Conservation (phyloP, 2,888 invertebrate genomes). For the Neoscelio sp. region DNA sequence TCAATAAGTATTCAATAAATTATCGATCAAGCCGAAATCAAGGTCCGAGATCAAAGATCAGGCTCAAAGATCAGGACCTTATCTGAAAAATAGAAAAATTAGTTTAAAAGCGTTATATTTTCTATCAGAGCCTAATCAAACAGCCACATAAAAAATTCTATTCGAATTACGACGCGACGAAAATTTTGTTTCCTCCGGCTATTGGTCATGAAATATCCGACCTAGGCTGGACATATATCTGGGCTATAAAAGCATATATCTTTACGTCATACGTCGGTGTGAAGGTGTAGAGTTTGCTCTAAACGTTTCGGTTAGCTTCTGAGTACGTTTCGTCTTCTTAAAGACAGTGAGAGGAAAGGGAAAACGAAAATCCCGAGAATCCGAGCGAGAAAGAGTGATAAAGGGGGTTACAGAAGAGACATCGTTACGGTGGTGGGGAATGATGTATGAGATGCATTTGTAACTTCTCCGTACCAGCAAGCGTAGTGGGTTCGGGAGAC, state of each 20-base stretch:
- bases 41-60: too few relatives aligned
- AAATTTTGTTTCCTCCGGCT: conserved; percentile 1
- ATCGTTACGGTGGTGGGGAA: conserved; percentile 55
- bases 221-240: too few relatives aligned
- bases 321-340: conserved; percentile 42
- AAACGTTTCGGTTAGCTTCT: conserved; percentile 52
- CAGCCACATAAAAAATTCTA: too few relatives aligned
- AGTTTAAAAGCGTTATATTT: too few relatives aligned
- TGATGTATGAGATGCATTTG: conserved; percentile 77
- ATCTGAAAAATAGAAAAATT: too few relatives aligned
- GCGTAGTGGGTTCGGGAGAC: conserved; percentile 49
- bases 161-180: too few relatives aligned
- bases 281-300: conserved; percentile 52
- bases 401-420: conserved; percentile 53
- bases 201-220: too few relatives aligned
- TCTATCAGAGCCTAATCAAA: too few relatives aligned
- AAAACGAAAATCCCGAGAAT: conserved; percentile 1
- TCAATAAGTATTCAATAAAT: too few relatives aligned
- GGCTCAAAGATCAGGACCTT: too few relatives aligned
- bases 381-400: conserved; percentile 42
- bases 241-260: conserved; percentile 53
- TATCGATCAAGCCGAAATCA: too few relatives aligned
- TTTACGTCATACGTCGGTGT: conserved; percentile 51
- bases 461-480: conserved; percentile 69
- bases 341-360: conserved; percentile 40